Evolutionary conservation across 2,797 vertebrate genomes (phyloP).

Genomic region (Crypturellus tataupa): DNA sequence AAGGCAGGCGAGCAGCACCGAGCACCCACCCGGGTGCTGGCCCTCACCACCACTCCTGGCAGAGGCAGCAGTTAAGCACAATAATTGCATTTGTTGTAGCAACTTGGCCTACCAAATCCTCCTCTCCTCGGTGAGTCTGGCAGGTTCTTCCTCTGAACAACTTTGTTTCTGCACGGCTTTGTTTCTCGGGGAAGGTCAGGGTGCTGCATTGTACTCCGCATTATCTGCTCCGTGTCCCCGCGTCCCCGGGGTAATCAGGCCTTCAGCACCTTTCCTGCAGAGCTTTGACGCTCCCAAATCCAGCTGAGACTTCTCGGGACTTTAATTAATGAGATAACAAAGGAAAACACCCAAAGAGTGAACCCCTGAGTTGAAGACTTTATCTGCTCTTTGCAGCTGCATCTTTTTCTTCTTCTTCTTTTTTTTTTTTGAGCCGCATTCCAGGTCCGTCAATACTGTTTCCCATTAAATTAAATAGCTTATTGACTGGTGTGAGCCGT

Average conservation of each 20-base stretch:
- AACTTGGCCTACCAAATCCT: neutral
- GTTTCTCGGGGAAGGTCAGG: conserved; percentile 21
- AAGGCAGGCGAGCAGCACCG: rapidly evolving
- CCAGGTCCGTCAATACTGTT: conserved; percentile 89
- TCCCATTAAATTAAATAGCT: conserved; percentile 98
- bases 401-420: conserved; percentile 54
- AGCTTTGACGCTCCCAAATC: conserved; percentile 10
- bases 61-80: neutral
- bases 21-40: rapidly evolving
- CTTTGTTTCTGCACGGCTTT: neutral
- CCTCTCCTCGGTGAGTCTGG: neutral
- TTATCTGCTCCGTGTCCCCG: neutral
- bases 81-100: neutral
- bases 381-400: conserved; percentile 93
- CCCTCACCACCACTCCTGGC: rapidly evolving
- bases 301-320: neutral
- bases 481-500: conserved; percentile 92
- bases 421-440: conserved; percentile 79
- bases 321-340: conserved; percentile 72
- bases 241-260: neutral
- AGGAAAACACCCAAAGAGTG: conserved; percentile 79
- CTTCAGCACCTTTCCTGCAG: conserved; percentile 33
- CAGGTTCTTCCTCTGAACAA: neutral
- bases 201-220: neutral
- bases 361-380: conserved; percentile 89